These are phyloP conservation scores for Heliconius melpomene DNA, from an alignment of 1,140 invertebrate species.

Conservation along the genomic window DNA sequence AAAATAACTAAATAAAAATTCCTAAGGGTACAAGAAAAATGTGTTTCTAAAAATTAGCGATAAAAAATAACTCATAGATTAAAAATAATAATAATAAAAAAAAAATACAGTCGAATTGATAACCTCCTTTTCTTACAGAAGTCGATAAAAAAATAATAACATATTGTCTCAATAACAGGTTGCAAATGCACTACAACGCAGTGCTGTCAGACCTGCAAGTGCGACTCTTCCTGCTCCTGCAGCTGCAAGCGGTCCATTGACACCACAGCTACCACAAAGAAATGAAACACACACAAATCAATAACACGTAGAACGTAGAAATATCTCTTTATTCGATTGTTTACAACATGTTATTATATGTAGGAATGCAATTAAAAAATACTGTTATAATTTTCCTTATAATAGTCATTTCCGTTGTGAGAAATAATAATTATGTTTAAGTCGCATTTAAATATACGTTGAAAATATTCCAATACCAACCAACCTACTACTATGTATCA, in stretches of 20 bases:
- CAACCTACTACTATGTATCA: background rate
- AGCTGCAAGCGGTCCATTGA: conserved; percentile 59
- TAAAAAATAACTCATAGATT: too few relatives aligned
- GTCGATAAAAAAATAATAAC: background rate
- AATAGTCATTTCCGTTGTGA: background rate
- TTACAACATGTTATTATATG: background rate
- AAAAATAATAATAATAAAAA: too few relatives aligned
- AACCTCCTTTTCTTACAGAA: too few relatives aligned
- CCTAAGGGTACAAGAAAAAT: too few relatives aligned
- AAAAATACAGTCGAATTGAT: too few relatives aligned
- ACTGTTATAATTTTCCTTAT: background rate
- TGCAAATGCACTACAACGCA: conserved; percentile 80
- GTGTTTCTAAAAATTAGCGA: too few relatives aligned
- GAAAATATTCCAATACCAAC: background rate
- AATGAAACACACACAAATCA: conserved; percentile 4
- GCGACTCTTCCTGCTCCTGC: conserved; percentile 71
- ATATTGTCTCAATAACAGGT: conserved; percentile 52
- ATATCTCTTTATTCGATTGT: background rate
- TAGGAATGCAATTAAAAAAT: background rate
- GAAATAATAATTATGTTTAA: background rate
- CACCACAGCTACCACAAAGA: conserved; percentile 57
- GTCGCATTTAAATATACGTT: background rate
- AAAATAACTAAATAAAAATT: too few relatives aligned
- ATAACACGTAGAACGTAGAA: background rate
- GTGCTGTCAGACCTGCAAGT: conserved; percentile 78